Base-by-base conservation (phyloP, 1,140 invertebrate species). In the Leucophenga varia region DNA sequence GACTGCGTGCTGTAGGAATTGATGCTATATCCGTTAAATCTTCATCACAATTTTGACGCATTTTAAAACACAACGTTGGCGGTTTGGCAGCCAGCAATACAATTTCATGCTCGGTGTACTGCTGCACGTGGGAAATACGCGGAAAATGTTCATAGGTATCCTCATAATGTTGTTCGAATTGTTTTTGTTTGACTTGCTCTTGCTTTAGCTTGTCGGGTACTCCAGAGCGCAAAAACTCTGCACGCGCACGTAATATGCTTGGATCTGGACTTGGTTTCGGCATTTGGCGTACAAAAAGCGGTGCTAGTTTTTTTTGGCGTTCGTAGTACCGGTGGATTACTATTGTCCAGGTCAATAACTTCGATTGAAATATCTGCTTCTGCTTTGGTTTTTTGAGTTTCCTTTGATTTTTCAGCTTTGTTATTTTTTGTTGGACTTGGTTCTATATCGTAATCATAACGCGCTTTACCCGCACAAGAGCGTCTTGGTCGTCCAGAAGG, bases 221-320 rank as follows among this genome's bases (percentile, higher is more conserved):
- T 6, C 80, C 82, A 49, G 82, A 84, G 13, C 79, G 70, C 3
- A 85, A 63, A 69, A 85, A 84, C 28, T 79, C 79, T 49, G 79
- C 77, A 56, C 79, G 81, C n/a, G 83, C 83, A 57, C 80, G 78
- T 30, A 80, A 43, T 14, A 72, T 64, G 32, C 56, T 71, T 16
- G 73, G 73, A 78, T 80, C 79, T 3, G 78, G 54, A 55, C 78
- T 76, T 22, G 77, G 75, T 74, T 83, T 85, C 9, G 78, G 57
- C 13, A 74, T 3, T 28, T 61, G 61, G 37, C 74, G 75, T 3
- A 77, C 47, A 70, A 85, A 85, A n/a, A 85, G 74, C n/a, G 83
- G 82, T 7, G 83, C 83, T 31, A 85, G 59, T 61, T 79, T 81
- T 16, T n/a, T 72, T 57, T 25, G 65, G 57, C 28, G 65, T 68